Conservation (phyloP, 2,797 vertebrate species). For the Spinus pinus region DNA sequence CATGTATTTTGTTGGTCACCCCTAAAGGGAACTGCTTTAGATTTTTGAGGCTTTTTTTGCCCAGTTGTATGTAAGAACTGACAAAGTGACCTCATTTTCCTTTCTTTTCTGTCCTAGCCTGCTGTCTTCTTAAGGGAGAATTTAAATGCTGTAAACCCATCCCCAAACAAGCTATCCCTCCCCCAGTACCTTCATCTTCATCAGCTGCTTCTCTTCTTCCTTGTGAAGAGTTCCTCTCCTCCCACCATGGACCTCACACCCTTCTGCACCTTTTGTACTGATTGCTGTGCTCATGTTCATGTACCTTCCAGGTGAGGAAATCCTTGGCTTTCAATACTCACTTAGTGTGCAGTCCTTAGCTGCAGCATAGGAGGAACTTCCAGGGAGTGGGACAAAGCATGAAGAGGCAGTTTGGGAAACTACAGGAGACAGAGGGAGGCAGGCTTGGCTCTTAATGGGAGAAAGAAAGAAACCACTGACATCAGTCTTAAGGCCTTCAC, state of each 20-base stretch:
- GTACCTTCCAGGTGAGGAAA: background rate
- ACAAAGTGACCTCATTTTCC: background rate
- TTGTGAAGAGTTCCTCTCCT: background rate
- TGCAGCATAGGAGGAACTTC: accelerated
- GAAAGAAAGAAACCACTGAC: background rate
- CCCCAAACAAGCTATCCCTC: background rate
- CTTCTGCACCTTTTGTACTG: background rate
- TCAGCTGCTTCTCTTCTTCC: background rate
- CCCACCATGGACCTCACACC: background rate
- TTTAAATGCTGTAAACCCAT: background rate
- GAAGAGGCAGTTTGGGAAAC: background rate
- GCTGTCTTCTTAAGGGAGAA: background rate
- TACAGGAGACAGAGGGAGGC: background rate
- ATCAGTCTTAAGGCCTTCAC: background rate
- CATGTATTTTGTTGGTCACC: background rate
- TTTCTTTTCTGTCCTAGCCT: background rate
- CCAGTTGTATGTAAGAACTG: background rate
- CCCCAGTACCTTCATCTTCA: background rate
- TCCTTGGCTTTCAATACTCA: background rate
- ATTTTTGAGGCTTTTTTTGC: background rate
- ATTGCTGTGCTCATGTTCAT: background rate
- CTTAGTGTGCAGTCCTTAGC: too few species aligned
- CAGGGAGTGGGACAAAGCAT: background rate
- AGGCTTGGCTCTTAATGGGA: background rate
- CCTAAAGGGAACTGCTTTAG: background rate